These are phyloP conservation scores for Diorhabda elongata DNA, from an alignment of 1,140 invertebrate species.

Conservation along the genomic window DNA sequence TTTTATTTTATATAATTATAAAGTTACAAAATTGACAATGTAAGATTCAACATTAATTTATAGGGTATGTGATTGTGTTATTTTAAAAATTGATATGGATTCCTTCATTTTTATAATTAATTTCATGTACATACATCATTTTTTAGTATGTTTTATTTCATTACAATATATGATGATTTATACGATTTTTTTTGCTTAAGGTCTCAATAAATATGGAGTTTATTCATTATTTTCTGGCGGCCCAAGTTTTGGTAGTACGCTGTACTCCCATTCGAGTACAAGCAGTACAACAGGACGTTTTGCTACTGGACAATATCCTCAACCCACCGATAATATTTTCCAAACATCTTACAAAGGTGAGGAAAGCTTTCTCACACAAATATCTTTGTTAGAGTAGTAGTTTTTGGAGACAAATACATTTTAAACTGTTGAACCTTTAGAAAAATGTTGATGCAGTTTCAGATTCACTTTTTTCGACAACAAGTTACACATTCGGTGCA, in stretches of 20 bases:
- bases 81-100: no score
- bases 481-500: conserved; percentile 60
- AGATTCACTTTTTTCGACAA: conserved; percentile 61
- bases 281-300: conserved; percentile 44
- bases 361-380: conserved; percentile 6
- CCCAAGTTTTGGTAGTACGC: conserved; percentile 45
- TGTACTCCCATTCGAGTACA: conserved; percentile 45
- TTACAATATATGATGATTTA: background rate
- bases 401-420: no score
- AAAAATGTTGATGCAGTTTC: conserved; percentile 51
- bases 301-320: conserved; percentile 49
- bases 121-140: background rate
- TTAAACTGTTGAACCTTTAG: background rate
- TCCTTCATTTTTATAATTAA: no score
- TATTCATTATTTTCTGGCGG: conserved; percentile 57
- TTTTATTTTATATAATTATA: no score
- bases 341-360: conserved; percentile 55
- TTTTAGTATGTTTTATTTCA: background rate
- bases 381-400: no score
- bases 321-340: conserved; percentile 50
- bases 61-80: no score
- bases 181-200: conserved; percentile 44
- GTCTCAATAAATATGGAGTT: conserved; percentile 54
- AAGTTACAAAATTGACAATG: no score
- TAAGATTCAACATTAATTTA: no score